Base-by-base conservation (phyloP, 23 tunicate species). In the Botrylloides violaceus region DNA sequence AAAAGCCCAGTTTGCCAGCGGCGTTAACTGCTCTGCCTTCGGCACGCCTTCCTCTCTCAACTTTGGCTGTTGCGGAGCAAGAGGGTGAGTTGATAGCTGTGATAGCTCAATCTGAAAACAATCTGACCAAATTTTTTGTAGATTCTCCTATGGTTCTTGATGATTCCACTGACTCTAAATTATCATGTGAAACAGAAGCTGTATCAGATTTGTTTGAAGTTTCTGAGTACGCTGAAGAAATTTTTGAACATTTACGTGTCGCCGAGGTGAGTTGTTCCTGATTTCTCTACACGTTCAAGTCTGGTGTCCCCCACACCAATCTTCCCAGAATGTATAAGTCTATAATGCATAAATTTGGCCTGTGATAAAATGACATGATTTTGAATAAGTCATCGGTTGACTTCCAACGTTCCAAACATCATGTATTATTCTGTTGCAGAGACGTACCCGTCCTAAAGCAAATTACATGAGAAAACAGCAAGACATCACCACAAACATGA, bases 401-500 rank as follows among this genome's bases (percentile, higher is more conserved):
- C n/a, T n/a, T 48, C 15, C 56, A 19, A 48, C 56, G 15, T 15
- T 19, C 56, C 18, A 15, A 48, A 15, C 15, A 15, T 48, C 15
- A 15, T 48, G 56, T 48, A 12, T 19, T 59, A 7, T 24, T 19
- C 9, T 24, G 6, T 30, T 80, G 3, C 80, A 87, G 95, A 75
- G 43, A 35, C 73, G 77, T 1, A 78, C 71, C 49, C 76, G 92
- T 27, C 87, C 92, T 22, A 92, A 93, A 47, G 66, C 95, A 0
- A 80, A 93, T 66, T 93, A 93, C 73, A 93, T 93, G 98, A 68
- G 90, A 2, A 93, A 86, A 77, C 98, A 93, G 70, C 83, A 93
- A 72, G 98, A 93, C 84, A 78, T 93, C 71, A 85, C 88, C 2
- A 71, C 79, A 36, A 77, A 78, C 56, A 93, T 93, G 98, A 64